Percentiles rank a stretch among this genome's conserved stretches.
Evolutionary conservation across 2,113 vertebrate species (phyloP).

Genomic region (Nothobranchius kuhntae): DNA sequence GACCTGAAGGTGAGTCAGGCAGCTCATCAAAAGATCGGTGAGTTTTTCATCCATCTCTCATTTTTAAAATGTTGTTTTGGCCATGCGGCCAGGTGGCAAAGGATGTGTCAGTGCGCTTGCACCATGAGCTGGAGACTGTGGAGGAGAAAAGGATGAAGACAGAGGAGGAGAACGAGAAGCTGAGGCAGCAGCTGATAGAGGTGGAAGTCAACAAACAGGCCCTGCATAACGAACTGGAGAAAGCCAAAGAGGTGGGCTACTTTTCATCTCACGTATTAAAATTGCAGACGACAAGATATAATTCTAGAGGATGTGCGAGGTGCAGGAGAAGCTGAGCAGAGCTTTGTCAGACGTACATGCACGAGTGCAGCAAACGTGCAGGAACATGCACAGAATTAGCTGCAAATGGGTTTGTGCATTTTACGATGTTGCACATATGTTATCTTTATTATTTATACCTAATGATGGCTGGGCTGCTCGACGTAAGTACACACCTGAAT

Average conservation of each 20-base stretch:
- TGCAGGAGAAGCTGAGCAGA: neutral
- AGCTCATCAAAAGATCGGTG: too few relatives aligned
- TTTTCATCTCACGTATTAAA: neutral
- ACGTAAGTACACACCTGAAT: too few relatives aligned
- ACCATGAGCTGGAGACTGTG: slow-evolving; percentile 96
- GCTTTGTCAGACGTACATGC: too few relatives aligned
- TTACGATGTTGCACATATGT: too few relatives aligned
- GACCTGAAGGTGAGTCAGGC: slow-evolving; percentile 88
- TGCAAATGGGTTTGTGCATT: too few relatives aligned
- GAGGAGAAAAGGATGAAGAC: slow-evolving; percentile 96
- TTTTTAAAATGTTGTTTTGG: neutral
- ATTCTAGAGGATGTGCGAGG: neutral
- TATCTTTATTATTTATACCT: too few relatives aligned
- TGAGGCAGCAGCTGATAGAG: slow-evolving; percentile 94
- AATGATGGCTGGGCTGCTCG: too few relatives aligned
- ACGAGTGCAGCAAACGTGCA: too few relatives aligned
- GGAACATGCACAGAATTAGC: too few relatives aligned
- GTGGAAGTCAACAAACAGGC: slow-evolving; percentile 96
- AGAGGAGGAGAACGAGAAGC: slow-evolving; percentile 96
- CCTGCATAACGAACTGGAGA: slow-evolving; percentile 94
- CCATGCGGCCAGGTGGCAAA: slow-evolving; percentile 87
- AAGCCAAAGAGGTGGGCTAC: slow-evolving; percentile 91
- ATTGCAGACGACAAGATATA: slow-evolving; percentile 1
- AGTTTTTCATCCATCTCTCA: neutral
- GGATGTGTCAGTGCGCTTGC: slow-evolving; percentile 96